Base-by-base conservation (phyloP, 2,113 vertebrate genomes). In the Pedionomus torquatus region DNA sequence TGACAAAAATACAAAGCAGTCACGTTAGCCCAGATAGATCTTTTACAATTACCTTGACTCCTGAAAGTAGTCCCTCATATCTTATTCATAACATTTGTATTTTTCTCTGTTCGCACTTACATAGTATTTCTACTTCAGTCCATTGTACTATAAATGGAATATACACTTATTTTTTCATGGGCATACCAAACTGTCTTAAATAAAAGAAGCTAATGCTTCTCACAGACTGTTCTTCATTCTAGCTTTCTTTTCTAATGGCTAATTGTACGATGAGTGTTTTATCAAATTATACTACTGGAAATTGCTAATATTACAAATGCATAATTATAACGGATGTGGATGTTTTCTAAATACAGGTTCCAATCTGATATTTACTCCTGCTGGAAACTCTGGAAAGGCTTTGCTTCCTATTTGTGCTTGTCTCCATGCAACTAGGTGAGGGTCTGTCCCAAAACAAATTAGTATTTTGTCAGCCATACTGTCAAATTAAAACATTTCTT, bases 401-500 rank as follows among this genome's bases (percentile, higher is more conserved):
- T 91, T 92, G 52, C 72, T 81, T 95, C 43, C 61, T 46, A 43
- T 81, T 80, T 89, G 61, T 1, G 2, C 37, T 90, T 79, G 19
- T 54, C 90, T 89, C 83, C 87, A 66, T 19, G 5, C 63, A 97
- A 94, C 88, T 71, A 90, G 83, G 86, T 96, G 70, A 94, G 60
- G 77, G 91, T 90, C 75, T 96, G 55, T 95, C 83, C 87, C 85
- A 57, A 90, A 97, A 97, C 72, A 95, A 97, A 98, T 95, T 44
- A 96, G 78, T 66, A 92, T 96, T 98, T 97, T 95, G 55, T 95
- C 77, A 96, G 91, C 90, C 74, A 77, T 94, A 91, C 37, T 95
- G 90, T 97, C 95, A 97, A 95, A 97, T 96, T 92, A 96, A 97
- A 97, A 96, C 44, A 94, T 94, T 97, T 97, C 80, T 95, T 76